A percentile compares a stretch with the other conserved stretches of the same genome.
phyloP scores from a whole-genome alignment of 2,113 vertebrate species.

The Syngnathus floridae region DNA sequence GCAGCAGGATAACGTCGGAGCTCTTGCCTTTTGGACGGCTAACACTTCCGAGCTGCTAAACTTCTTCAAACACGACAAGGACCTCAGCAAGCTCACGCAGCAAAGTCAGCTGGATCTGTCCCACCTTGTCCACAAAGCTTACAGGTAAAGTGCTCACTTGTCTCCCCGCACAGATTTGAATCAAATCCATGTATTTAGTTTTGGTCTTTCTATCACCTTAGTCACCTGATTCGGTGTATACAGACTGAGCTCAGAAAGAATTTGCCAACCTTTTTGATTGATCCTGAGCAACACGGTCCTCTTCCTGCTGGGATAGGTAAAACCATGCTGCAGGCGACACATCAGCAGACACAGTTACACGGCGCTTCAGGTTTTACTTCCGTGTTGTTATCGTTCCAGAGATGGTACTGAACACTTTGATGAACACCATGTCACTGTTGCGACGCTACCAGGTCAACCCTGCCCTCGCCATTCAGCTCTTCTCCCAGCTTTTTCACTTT shows the following conservation, averaged over 20 bases:
- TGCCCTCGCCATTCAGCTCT: conserved; percentile 89
- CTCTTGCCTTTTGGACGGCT: conserved; percentile 92
- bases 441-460: conserved; percentile 85
- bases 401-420: conserved; percentile 83
- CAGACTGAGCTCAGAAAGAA: conserved; percentile 83
- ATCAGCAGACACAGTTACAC: no score
- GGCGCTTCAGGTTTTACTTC: no score
- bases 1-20: conserved; percentile 81
- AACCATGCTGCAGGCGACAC: no score
- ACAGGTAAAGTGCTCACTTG: conserved; percentile 75
- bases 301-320: conserved; percentile 85
- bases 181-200: neutral
- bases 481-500: conserved; percentile 93
- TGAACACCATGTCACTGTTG: conserved; percentile 83
- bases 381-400: conserved; percentile 59
- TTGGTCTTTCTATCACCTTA: neutral
- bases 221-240: conserved; percentile 80
- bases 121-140: conserved; percentile 83
- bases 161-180: neutral
- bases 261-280: conserved; percentile 84
- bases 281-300: conserved; percentile 79
- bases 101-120: conserved; percentile 84
- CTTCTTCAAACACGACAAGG: conserved; percentile 85
- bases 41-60: conserved; percentile 90
- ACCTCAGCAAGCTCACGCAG: conserved; percentile 77